These are phyloP conservation scores for Numida meleagris DNA, from an alignment of 2,113 vertebrate species.

Conservation along the genomic window DNA sequence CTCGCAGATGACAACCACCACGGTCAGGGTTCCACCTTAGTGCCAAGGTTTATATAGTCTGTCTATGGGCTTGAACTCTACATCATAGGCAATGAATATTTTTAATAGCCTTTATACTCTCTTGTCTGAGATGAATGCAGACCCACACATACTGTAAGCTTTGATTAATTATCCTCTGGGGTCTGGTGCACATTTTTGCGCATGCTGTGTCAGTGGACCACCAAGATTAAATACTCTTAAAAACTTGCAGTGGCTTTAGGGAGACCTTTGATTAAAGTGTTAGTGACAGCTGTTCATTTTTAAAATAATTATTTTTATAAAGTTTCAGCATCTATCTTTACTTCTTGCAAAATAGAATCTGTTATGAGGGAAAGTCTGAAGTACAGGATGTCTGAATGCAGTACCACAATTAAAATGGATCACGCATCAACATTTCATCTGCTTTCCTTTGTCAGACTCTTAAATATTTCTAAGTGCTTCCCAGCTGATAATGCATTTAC, in stretches of 20 bases:
- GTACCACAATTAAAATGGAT: background rate
- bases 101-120: conserved; percentile 21
- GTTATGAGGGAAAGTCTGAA: background rate
- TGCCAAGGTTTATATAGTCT: background rate
- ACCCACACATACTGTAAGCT: conserved; percentile 35
- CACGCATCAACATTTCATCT: background rate
- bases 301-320: background rate
- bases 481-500: background rate
- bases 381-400: background rate
- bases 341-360: background rate
- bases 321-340: background rate
- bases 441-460: background rate
- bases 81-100: conserved; percentile 24
- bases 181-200: conserved; percentile 5
- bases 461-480: background rate
- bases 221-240: conserved; percentile 40
- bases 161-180: conserved; percentile 34
- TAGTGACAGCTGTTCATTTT: background rate
- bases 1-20: background rate
- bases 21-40: background rate
- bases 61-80: background rate
- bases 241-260: background rate
- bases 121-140: conserved; percentile 53
- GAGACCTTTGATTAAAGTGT: background rate
- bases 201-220: background rate